These are phyloP conservation scores for Antechinus stuartii DNA, from an alignment of 2,113 vertebrate species.

Conservation along the genomic window DNA sequence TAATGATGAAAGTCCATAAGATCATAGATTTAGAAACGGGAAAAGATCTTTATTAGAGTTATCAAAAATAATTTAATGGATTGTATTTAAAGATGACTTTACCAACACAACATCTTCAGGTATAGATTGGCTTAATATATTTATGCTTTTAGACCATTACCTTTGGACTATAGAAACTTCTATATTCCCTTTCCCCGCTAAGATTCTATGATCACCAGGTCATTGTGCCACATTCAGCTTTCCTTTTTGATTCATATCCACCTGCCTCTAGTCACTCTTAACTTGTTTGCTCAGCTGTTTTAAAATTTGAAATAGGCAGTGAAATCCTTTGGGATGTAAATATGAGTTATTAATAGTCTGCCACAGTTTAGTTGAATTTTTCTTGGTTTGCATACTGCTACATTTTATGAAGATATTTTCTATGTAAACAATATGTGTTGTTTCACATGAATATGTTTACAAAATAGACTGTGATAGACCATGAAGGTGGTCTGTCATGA, in stretches of 20 bases:
- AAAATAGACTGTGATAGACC: slow-evolving; percentile 46
- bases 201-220: background rate
- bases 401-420: slow-evolving; percentile 60
- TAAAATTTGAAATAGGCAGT: slow-evolving; percentile 41
- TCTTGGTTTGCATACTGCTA: slow-evolving; percentile 47
- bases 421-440: slow-evolving; percentile 62
- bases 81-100: background rate
- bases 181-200: background rate
- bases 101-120: background rate
- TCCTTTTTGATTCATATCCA: slow-evolving; percentile 24
- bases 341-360: slow-evolving; percentile 64
- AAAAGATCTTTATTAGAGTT: background rate
- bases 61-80: background rate
- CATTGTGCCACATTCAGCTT: background rate
- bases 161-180: background rate
- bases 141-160: background rate
- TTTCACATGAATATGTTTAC: slow-evolving; percentile 66
- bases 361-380: slow-evolving; percentile 50
- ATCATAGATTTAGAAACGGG: background rate
- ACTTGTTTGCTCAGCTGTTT: slow-evolving; percentile 71
- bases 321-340: slow-evolving; percentile 60
- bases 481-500: slow-evolving; percentile 63
- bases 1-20: background rate
- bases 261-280: slow-evolving; percentile 37
- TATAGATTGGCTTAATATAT: background rate